Percentiles rank a stretch among this genome's conserved stretches.
phyloP scores from a whole-genome alignment of 1,140 invertebrate species.

The Drosophila nannoptera region DNA sequence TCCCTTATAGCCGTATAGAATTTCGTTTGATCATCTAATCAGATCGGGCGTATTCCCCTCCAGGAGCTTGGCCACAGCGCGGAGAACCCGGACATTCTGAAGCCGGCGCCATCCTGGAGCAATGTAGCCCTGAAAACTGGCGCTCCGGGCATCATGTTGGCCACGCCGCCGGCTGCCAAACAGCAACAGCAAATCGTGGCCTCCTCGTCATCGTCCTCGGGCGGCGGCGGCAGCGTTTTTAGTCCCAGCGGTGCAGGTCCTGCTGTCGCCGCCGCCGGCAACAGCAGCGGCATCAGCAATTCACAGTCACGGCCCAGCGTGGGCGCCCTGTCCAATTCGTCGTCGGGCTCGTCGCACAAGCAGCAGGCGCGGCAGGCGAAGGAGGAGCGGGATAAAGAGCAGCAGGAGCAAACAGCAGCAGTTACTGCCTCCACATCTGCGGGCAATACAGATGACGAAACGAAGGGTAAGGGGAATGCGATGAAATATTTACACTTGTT shows the following conservation, averaged over 20 bases:
- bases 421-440: constrained; percentile 48
- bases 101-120: constrained; percentile 77
- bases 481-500: not conserved
- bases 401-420: constrained; percentile 28
- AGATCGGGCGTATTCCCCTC: not conserved
- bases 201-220: constrained; percentile 69
- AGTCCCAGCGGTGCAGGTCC: constrained; percentile 56
- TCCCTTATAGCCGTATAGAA: too few relatives aligned
- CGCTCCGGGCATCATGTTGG: constrained; percentile 32
- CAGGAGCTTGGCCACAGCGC: constrained; percentile 56
- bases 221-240: constrained; percentile 69
- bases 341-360: constrained; percentile 64
- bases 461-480: constrained; percentile 58
- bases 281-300: constrained; percentile 44
- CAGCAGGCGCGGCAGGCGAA: constrained; percentile 56
- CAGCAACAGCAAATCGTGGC: constrained; percentile 64
- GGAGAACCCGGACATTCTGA: constrained; percentile 66
- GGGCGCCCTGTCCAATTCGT: constrained; percentile 71
- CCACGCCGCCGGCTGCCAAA: constrained; percentile 45
- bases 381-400: constrained; percentile 45
- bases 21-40: too few relatives aligned
- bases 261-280: constrained; percentile 10
- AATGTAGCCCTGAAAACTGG: constrained; percentile 72
- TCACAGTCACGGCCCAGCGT: constrained; percentile 75
- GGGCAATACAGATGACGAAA: constrained; percentile 72